Evolutionary conservation across 1,140 invertebrate genomes (phyloP), one percentile per base, ranked within the genome.

Genomic region (Scaptomyza graminum): DNA sequence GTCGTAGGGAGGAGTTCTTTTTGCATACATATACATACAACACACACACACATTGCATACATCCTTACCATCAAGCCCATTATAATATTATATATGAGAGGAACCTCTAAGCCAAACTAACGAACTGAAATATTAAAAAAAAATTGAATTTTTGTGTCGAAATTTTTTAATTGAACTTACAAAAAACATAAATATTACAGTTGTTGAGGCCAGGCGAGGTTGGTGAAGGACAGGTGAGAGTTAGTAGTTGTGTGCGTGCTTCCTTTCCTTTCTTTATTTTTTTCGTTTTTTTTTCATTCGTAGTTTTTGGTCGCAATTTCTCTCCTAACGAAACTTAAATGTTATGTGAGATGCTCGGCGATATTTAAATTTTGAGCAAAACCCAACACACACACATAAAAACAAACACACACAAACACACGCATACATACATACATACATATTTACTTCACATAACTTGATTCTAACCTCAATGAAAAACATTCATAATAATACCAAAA

Each of bases 121-220:
- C 28, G 47, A 67, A 52, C 34, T 9, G 47, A 52, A 16, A 52
- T 65, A 34, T n/a, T 62, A 68, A 65, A 65, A 28, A 7, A 62
- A 50, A 22, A 22, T 22, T 22, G 18, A 22, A 22, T 22, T 18
- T 18, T 74, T 73, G 22, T 46, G 18, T 34, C 31, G 8, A 57
- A 63, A 43, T 60, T 64, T 74, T 74, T 55, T 66, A 85, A 78
- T 81, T 74, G 12, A 52, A 80, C 57, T 82, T 69, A n/a, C n/a
- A n/a, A 68, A 57, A 71, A 62, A 74, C 49, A 66, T 12, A 43
- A 60, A 87, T 74, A 76, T 94, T 94, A 93, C 92, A 92, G 92
- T 89, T 91, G 93, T 95, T 96, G 93, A 95, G 95, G 92, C 95
- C 95, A 91, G 95, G 95, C 93, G 95, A 96, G 93, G 94, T 96